Evolutionary conservation across 2,113 vertebrate species (phyloP), one percentile per base, ranked within the genome.

Genomic region (Crotalus horridus): DNA sequence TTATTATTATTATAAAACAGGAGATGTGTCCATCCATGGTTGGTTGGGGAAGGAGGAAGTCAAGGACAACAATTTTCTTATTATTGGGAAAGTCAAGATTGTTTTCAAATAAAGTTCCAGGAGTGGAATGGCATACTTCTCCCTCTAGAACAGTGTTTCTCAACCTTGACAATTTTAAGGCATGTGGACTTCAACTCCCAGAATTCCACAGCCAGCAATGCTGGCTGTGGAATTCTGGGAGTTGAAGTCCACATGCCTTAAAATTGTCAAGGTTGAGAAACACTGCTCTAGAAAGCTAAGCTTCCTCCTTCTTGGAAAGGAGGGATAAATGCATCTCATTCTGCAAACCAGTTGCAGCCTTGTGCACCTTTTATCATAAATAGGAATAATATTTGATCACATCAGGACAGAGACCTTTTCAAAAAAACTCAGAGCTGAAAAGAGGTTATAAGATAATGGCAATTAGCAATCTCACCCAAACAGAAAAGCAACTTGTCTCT

Each of bases 401-500:
- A 93, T 95, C 91, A 92, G 0, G 3, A 94, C 94, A 97, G 97
- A 96, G 96, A 97, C 96, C 97, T 96, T 95, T 95, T 97, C 95
- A 93, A 64, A 88, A 64, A 88, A 92, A 93, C 95, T 59, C 93
- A 95, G 93, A 93, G 61, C 95, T 97, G 91, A 93, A 93, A 96
- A 93, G 92, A 95, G 93, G 91, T 55, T 88, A 91, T 87, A 96
- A 94, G 95, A 92, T 3, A 86, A 58, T 87, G 86, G 61, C 94
- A 93, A 95, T 95, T 96, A 94, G 91, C 92, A 59, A 93, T 26
- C 90, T 86, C 93, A 15, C 87, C 93, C 88, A 95, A 94, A 89
- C 58, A 93, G 94, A 89, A 91, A 96, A 95, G 93, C 93, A 94
- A 64, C 88, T 95, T 96, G 51, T 90, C 92, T 95, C 94, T 87